Base-by-base conservation (phyloP, 2,888 invertebrate species). In the Chirona hameri region DNA sequence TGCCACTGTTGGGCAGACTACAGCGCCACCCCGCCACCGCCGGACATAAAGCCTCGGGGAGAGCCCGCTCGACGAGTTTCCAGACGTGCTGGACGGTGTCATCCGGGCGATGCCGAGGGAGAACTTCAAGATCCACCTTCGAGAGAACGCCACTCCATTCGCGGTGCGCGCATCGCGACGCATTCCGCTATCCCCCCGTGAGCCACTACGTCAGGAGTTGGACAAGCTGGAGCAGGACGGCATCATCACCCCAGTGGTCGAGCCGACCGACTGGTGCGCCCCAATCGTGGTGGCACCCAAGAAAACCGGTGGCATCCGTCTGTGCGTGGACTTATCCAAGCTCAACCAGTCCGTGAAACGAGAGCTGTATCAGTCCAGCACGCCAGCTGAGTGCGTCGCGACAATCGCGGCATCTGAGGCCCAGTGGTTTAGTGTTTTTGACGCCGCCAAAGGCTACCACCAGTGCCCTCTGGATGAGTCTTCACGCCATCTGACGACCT, bases 241-340 rank as follows among this genome's bases (percentile, higher is more conserved):
- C 12, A 72, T 83, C 24, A 82, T 83, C 60, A 60, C 31, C 0
- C 81, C 81, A 4, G 83, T 81, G 29, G 69, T 57, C 0, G 80
- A 65, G 21, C 83, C 84, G 21, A 83, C 84, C 10, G 81, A 81
- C 2, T 83, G 82, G 83, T 83, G 83, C 39, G 83, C 83, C 18
- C 83, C 84, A 3, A 84, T 84, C 31, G 83, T 83, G 46, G 29
- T 84, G 12, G 81, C 79, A 3, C 69, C 81, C 0, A 84, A 84
- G 72, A 79, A 79, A 27, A 39, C 48, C n/a, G 83, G 82, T 9
- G 83, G 31, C 29, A 79, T 84, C 24, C 69, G 83, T 14, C 72
- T 83, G 15, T 83, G 83, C 27, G 83, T 83, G 18, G 83, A 83
- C 76, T 65, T 83, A 18, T 69, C 81, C 4, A 65, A 72, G 65